phyloP scores from a whole-genome alignment of 1,140 invertebrate species.

The Diorhabda carinulata region DNA sequence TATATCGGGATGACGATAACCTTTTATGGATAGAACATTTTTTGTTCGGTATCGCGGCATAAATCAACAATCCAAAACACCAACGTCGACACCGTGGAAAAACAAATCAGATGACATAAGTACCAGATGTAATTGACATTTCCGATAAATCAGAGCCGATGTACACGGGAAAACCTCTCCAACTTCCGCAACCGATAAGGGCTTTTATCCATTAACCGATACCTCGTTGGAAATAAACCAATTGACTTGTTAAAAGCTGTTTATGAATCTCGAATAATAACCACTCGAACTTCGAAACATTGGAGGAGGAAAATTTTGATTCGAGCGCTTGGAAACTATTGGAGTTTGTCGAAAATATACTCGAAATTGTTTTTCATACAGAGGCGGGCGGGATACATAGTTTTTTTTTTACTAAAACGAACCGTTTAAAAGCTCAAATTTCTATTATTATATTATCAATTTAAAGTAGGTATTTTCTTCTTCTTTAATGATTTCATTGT shows the following conservation, averaged over 20 bases:
- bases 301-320: conserved; percentile 14
- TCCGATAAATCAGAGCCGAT: conserved; percentile 16
- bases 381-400: background rate
- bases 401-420: background rate
- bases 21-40: too few relatives aligned
- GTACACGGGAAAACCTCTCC: conserved; percentile 16
- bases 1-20: too few relatives aligned
- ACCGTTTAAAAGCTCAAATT: background rate
- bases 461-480: too few relatives aligned
- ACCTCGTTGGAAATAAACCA: conserved; percentile 19
- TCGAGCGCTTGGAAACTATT: background rate
- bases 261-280: conserved; percentile 22
- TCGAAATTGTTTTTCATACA: conserved; percentile 18
- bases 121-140: conserved; percentile 21
- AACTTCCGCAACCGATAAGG: conserved; percentile 3
- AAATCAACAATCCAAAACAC: conserved; percentile 1
- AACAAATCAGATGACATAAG: conserved; percentile 10
- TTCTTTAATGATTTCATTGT: too few relatives aligned
- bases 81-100: conserved; percentile 6
- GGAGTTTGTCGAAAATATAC: background rate
- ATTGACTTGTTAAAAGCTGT: conserved; percentile 27
- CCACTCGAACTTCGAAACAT: conserved; percentile 25
- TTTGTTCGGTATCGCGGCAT: background rate
- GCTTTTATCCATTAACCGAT: conserved; percentile 13
- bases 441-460: too few relatives aligned